Percentiles rank a stretch among this genome's conserved stretches.
These are phyloP conservation scores for Uloborus diversus DNA, from an alignment of 1,140 invertebrate genomes.

Conservation along the genomic window DNA sequence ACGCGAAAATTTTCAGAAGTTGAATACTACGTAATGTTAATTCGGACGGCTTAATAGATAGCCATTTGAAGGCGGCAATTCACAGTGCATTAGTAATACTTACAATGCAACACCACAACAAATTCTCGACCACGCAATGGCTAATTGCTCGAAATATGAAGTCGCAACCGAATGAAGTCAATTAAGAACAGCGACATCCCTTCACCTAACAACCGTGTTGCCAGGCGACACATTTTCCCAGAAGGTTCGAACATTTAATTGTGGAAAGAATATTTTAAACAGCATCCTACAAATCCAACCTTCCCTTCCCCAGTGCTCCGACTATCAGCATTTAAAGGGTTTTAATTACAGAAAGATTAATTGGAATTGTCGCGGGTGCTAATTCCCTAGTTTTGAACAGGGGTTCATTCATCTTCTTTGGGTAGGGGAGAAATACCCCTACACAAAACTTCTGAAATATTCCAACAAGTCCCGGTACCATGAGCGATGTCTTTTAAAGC, in stretches of 20 bases:
- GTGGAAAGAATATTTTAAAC: too few species aligned
- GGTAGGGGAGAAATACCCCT: too few species aligned
- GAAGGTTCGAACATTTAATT: neutral
- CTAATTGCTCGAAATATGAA: constrained; percentile 28
- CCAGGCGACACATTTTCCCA: constrained; percentile 5
- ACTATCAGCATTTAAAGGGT: neutral
- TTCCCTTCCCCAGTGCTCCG: neutral
- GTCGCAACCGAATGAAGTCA: constrained; percentile 19
- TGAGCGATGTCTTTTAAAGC: too few species aligned
- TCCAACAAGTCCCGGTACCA: neutral
- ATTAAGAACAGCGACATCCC: constrained; percentile 8
- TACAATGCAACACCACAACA: too few species aligned
- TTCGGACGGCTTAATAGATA: too few species aligned
- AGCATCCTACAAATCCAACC: too few species aligned
- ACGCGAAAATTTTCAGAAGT: too few species aligned
- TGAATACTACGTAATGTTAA: too few species aligned
- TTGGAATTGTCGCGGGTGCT: constrained; percentile 3
- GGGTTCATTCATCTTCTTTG: constrained; percentile 2
- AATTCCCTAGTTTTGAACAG: neutral
- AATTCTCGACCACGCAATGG: constrained; percentile 6
- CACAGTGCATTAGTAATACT: too few species aligned
- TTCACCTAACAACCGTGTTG: neutral
- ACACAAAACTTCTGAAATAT: neutral
- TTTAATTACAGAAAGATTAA: constrained; percentile 28
- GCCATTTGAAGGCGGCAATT: too few species aligned